Evolutionary conservation across 2,797 vertebrate genomes (phyloP), one percentile per base, ranked within the genome.

Genomic region (Poeciliopsis presidionis): DNA sequence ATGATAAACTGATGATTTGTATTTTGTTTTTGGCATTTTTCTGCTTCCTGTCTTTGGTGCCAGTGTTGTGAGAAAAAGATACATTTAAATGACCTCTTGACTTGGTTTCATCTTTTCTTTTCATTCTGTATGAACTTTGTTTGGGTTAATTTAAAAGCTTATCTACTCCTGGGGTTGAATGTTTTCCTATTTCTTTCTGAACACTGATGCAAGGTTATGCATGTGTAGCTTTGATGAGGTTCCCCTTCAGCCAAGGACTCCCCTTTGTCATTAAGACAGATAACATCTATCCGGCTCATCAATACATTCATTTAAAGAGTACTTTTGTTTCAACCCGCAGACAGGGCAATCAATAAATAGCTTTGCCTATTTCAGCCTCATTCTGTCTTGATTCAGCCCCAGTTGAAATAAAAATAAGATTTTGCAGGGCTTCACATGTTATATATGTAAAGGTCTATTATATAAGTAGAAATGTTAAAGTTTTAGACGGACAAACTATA

Each of bases 241-340:
- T 91, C 89, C 84, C 90, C 89, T 90, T 89, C 87, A 89, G 78
- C 90, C 91, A 92, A 92, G 89, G 89, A 86, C 91, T 91, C 82
- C 84, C 76, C 75, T 92, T 88, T 90, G 88, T 93, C 93, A 92
- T 91, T 87, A 92, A 92, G 93, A 92, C 73, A 85, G 90, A 93
- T 93, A 91, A 89, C 88, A 91, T 91, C 91, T 90, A 84, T 90
- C 74, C 76, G 57, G 83, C 76, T 86, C 89, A 86, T 91, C 75
- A 75, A 88, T 91, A 75, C 88, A 79, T 91, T 88, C 72, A 84
- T 93, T 88, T 88, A 92, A 92, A 86, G 82, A 78, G 89, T 85
- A 77, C 92, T 92, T 91, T 91, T 94, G 90, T 93, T 93, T 93
- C 88, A 87, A 84, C 83, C 82, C 85, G 83, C 88, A 84, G 90